Evolutionary conservation across 1,140 invertebrate genomes (phyloP), one percentile per base, ranked within the genome.

Genomic region (Agraylea sexmaculata): DNA sequence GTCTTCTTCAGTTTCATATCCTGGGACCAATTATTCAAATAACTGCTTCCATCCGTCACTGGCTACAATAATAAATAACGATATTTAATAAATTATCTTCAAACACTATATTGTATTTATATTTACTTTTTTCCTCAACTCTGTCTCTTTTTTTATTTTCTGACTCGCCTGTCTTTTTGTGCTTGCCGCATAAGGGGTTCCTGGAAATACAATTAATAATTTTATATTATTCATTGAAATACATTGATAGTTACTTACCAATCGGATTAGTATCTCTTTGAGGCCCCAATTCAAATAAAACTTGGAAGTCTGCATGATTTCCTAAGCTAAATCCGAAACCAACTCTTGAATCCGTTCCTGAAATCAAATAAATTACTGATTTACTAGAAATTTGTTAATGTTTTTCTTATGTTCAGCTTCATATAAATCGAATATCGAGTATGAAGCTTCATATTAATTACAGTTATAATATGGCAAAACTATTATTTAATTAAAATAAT

Each of bases 321-420:
- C 83, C 83, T 2, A 87, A 63, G 21, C 80, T 68, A 54, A 84
- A 87, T 1, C 83, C 83, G 50, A 85, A 74, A 1, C 83, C 83
- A 12, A 85, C 37, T 31, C 80, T 71, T 1, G 83, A 84, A 57
- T 87, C 83, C 17, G 80, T 83, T 43, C 83, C 83, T 87, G 55
- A 18, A 64, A 58, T 34, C 49, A 27, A 25, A 44, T 19, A 39
- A 52, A 23, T 17, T 23, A 25, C n/a, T n/a, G n/a, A n/a, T n/a
- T n/a, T n/a, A n/a, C n/a, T n/a, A n/a, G 23, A 27, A 8, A n/a
- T 27, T 27, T 27, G 7, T 27, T 27, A n/a, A 27, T 27, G 23
- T 27, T 31, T 7, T 5, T 31, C 6, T 31, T 31, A n/a, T n/a
- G n/a, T 31, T 7, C 30, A 7, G 5, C 6, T 31, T 31, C 13